Percentiles rank a stretch among this genome's conserved stretches.
These are phyloP conservation scores for Phragmatobia fuliginosa DNA, from an alignment of 2,888 invertebrate genomes.

Conservation along the genomic window DNA sequence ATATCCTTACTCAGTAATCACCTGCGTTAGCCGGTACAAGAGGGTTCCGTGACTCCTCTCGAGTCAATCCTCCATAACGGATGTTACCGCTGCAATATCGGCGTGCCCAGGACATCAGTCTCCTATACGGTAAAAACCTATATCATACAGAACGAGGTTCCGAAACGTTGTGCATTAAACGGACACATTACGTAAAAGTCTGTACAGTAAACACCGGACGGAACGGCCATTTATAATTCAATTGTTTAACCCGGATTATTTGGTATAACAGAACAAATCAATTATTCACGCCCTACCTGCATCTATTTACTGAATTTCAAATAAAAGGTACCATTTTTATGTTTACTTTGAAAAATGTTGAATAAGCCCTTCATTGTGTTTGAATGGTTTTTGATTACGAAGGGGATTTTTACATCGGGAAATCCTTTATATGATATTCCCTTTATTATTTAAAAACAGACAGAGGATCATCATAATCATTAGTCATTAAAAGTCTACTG, in stretches of 20 bases:
- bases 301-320: conserved; percentile 49
- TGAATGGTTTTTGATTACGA: conserved; percentile 13
- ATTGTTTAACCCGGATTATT: conserved; percentile 58
- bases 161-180: conserved; percentile 41
- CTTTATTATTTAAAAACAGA: neutral
- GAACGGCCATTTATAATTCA: conserved; percentile 58
- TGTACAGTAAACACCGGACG: conserved; percentile 37
- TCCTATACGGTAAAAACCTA: neutral
- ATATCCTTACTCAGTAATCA: no score
- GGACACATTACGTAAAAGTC: conserved; percentile 46
- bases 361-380: conserved; percentile 28
- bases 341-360: conserved; percentile 13
- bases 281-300: conserved; percentile 57
- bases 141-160: neutral
- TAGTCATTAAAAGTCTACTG: no score
- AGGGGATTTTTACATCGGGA: neutral
- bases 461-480: no score
- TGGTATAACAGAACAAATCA: conserved; percentile 56
- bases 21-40: no score
- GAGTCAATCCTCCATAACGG: no score
- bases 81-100: no score
- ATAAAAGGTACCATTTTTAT: conserved; percentile 29
- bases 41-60: no score
- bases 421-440: neutral
- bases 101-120: no score